phyloP scores from a whole-genome alignment of 1,140 invertebrate species.

The Procambarus virginalis region DNA sequence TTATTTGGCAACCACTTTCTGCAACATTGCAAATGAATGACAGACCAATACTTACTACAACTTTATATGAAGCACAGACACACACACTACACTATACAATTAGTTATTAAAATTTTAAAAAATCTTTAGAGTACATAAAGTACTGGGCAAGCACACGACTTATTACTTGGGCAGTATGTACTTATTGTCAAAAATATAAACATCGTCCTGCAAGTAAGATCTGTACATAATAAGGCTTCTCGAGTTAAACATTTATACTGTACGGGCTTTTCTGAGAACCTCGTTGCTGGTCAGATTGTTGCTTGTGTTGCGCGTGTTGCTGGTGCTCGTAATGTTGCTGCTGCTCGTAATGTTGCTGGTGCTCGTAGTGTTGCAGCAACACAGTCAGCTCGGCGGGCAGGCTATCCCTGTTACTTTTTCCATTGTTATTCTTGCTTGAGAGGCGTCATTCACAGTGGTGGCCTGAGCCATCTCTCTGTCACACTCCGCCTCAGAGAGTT shows the following conservation, averaged over 20 bases:
- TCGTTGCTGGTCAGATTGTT: neutral
- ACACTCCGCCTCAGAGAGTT: constrained; percentile 53
- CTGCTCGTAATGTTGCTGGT: constrained; percentile 5
- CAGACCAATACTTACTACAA: no score
- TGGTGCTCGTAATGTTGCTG: constrained; percentile 11
- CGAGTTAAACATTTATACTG: constrained; percentile 16
- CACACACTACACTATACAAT: neutral
- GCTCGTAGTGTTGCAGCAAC: constrained; percentile 20
- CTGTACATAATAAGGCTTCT: neutral
- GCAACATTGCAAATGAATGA: no score
- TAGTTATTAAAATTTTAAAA: neutral
- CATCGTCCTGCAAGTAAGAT: neutral
- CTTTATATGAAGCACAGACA: no score
- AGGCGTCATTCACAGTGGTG: neutral
- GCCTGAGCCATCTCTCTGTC: constrained; percentile 30
- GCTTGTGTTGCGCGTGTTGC: neutral
- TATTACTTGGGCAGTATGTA: neutral
- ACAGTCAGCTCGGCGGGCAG: neutral
- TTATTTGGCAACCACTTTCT: no score
- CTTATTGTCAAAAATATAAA: neutral
- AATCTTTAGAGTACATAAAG: neutral
- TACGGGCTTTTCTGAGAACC: constrained; percentile 2
- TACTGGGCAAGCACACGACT: neutral
- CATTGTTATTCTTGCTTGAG: neutral
- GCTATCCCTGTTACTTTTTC: constrained; percentile 3